Conservation (phyloP, 2,797 vertebrate genomes). For the Gallinago solitaria region DNA sequence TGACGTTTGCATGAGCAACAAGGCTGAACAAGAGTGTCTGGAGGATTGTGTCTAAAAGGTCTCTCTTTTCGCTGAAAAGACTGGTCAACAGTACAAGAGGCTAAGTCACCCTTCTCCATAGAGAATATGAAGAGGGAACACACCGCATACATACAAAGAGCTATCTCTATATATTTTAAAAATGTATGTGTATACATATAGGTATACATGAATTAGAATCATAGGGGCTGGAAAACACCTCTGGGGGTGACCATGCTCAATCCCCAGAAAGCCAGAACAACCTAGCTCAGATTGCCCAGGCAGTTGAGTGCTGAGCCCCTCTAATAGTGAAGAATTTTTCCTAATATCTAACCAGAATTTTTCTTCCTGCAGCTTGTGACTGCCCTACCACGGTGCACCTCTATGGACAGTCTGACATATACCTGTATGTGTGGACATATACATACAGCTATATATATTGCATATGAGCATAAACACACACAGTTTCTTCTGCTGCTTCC, state of each 20-base stretch:
- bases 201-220: not conserved
- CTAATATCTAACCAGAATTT: not conserved
- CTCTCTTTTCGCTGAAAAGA: not conserved
- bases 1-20: not conserved
- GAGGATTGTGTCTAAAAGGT: not conserved
- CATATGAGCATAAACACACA: too few relatives aligned
- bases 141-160: not conserved
- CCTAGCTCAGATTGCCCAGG: not conserved
- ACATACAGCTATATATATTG: not conserved
- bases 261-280: not conserved
- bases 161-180: not conserved
- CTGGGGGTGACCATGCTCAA: not conserved
- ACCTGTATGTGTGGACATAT: fast-evolving
- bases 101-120: not conserved
- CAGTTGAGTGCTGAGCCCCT: not conserved
- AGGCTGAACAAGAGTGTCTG: fast-evolving
- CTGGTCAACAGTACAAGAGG: not conserved
- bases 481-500: not conserved
- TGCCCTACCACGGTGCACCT: not conserved
- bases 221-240: not conserved
- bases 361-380: not conserved
- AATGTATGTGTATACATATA: not conserved
- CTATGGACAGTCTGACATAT: not conserved
- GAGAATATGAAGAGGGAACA: not conserved
- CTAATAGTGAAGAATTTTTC: not conserved